Evolutionary conservation across 2,113 vertebrate genomes (phyloP).

Genomic region (Chroicocephalus ridibundus): DNA sequence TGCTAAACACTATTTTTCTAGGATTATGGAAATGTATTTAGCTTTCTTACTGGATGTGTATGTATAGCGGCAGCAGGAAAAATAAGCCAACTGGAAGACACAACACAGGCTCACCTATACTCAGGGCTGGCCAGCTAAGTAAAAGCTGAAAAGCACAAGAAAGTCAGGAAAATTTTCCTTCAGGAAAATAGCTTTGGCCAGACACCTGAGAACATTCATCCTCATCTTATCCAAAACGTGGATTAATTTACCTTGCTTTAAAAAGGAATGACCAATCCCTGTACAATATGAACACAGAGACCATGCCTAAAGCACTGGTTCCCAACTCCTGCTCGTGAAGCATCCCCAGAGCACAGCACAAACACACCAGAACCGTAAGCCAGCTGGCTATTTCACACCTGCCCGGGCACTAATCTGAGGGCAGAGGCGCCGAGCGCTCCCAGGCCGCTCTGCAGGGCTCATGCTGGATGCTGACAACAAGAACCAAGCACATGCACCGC

Average conservation of each 20-base stretch:
- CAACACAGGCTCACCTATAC: background rate
- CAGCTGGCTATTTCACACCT: background rate
- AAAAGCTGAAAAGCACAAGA: background rate
- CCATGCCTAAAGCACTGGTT: background rate
- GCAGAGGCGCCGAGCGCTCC: fast-evolving
- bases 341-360: fast-evolving
- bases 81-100: background rate
- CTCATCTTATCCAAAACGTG: fast-evolving
- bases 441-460: fast-evolving
- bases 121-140: background rate
- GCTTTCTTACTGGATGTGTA: background rate
- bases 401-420: background rate
- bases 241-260: background rate
- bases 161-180: background rate
- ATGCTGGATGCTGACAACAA: background rate
- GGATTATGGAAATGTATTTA: background rate
- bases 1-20: background rate
- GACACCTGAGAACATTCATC: background rate
- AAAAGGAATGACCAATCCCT: background rate
- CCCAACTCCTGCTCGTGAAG: background rate
- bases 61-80: background rate
- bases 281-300: fast-evolving
- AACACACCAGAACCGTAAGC: fast-evolving
- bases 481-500: background rate
- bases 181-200: background rate